These are phyloP conservation scores for Etia nguti DNA, from an alignment of 2,113 vertebrate genomes.

Conservation along the genomic window DNA sequence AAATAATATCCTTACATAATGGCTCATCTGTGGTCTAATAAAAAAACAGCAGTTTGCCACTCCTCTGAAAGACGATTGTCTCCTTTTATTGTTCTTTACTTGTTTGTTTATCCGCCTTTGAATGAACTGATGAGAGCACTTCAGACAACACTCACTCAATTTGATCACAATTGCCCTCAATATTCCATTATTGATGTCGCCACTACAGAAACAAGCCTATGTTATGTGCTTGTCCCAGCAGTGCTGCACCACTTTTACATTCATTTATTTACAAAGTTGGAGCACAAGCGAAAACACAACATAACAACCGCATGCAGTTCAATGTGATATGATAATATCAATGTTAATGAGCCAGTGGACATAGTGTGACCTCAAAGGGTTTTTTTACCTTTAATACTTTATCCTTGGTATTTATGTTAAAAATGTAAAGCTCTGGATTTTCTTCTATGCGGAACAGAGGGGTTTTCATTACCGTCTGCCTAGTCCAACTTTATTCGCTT, in stretches of 20 bases:
- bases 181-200: slow-evolving; percentile 40
- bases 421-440: background rate
- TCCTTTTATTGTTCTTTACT: background rate
- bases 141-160: slow-evolving; percentile 24
- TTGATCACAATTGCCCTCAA: slow-evolving; percentile 43
- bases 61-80: background rate
- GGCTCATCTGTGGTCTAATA: slow-evolving; percentile 6
- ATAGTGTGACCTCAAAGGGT: background rate
- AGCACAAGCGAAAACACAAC: background rate
- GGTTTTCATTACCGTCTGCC: background rate
- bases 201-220: slow-evolving; percentile 8
- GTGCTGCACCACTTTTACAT: background rate
- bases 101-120: slow-evolving; percentile 27
- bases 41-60: background rate
- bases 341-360: background rate
- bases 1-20: slow-evolving; percentile 44
- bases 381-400: background rate
- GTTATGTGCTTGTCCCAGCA: background rate
- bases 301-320: background rate
- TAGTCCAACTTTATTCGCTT: slow-evolving; percentile 6
- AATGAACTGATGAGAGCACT: slow-evolving; percentile 38
- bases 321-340: background rate
- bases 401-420: background rate
- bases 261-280: background rate
- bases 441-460: background rate